Percentiles rank a stretch among this genome's conserved stretches.
Conservation (phyloP, 1,140 invertebrate species). For the Dendroctonus valens region DNA sequence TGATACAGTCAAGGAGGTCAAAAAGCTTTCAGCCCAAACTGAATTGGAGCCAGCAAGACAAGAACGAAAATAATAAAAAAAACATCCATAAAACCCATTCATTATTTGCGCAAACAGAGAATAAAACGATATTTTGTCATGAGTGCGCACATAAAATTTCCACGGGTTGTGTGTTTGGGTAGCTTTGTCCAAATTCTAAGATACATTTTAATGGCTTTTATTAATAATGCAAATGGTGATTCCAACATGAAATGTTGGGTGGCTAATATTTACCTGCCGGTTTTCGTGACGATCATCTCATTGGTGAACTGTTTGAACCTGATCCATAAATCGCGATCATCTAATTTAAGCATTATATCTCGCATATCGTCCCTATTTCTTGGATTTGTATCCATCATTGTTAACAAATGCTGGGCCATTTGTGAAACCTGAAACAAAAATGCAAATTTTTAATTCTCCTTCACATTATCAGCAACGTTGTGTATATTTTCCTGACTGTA, state of each 20-base stretch:
- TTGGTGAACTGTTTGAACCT: slow-evolving; percentile 93
- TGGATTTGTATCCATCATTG: slow-evolving; percentile 61
- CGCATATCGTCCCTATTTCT: slow-evolving; percentile 47
- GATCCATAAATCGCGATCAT: slow-evolving; percentile 89
- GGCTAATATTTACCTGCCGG: slow-evolving; percentile 73
- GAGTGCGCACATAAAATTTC: slow-evolving; percentile 6
- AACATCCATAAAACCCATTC: slow-evolving; percentile 6
- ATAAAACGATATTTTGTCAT: slow-evolving; percentile 21
- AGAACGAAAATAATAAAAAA: too few relatives aligned
- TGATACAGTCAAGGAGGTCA: slow-evolving; percentile 10
- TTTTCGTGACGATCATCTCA: slow-evolving; percentile 98
- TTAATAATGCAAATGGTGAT: not conserved
- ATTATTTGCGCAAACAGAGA: slow-evolving; percentile 22
- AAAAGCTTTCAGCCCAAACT: slow-evolving; percentile 19
- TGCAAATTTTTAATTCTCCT: too few relatives aligned
- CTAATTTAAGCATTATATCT: slow-evolving; percentile 70
- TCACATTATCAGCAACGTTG: too few relatives aligned
- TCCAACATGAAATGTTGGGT: not conserved
- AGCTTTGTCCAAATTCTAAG: slow-evolving; percentile 10
- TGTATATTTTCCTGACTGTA: too few relatives aligned
- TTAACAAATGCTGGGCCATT: slow-evolving; percentile 61
- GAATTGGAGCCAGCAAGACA: slow-evolving; percentile 5
- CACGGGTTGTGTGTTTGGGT: not conserved
- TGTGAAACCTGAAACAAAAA: slow-evolving; percentile 19
- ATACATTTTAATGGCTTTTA: slow-evolving; percentile 13